These are phyloP conservation scores for Onychomys arenicola DNA, from an alignment of 2,797 vertebrate genomes.

Conservation along the genomic window DNA sequence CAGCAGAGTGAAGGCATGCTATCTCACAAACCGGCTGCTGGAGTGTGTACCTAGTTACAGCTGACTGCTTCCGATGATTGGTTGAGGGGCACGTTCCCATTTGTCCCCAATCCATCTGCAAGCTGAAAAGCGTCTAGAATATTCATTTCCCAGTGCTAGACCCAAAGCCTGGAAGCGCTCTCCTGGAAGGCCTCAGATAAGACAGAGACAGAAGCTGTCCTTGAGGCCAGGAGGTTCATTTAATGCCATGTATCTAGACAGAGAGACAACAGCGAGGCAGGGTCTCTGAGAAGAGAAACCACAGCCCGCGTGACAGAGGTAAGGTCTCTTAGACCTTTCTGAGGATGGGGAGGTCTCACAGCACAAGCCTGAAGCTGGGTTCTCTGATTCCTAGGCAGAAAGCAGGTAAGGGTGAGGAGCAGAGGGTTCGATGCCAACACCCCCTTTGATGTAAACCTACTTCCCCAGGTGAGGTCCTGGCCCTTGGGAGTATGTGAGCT, in stretches of 20 bases:
- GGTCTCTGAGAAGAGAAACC: neutral
- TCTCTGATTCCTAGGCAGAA: neutral
- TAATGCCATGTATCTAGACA: neutral
- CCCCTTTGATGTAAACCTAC: neutral
- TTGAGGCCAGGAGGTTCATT: neutral
- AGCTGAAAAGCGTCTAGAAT: constrained; percentile 81
- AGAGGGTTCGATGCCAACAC: too few relatives aligned
- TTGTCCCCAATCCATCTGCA: constrained; percentile 79
- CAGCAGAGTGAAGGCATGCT: neutral
- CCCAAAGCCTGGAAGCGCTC: neutral
- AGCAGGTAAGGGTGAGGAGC: too few relatives aligned
- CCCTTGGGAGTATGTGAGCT: neutral
- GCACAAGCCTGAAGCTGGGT: neutral
- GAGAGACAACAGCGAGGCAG: neutral
- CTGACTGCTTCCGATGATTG: constrained; percentile 83
- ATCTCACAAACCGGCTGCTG: constrained; percentile 67
- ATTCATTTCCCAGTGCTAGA: constrained; percentile 59
- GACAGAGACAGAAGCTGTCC: neutral
- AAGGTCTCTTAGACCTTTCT: neutral
- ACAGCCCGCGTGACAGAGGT: neutral
- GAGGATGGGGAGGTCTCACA: neutral
- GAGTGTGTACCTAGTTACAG: constrained; percentile 82
- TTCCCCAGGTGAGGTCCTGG: neutral
- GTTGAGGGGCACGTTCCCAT: constrained; percentile 72
- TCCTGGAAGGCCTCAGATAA: neutral